These are phyloP conservation scores for Strongylocentrotus purpuratus DNA, from an alignment of 35 echinoderm and acorn worm species.

Conservation along the genomic window DNA sequence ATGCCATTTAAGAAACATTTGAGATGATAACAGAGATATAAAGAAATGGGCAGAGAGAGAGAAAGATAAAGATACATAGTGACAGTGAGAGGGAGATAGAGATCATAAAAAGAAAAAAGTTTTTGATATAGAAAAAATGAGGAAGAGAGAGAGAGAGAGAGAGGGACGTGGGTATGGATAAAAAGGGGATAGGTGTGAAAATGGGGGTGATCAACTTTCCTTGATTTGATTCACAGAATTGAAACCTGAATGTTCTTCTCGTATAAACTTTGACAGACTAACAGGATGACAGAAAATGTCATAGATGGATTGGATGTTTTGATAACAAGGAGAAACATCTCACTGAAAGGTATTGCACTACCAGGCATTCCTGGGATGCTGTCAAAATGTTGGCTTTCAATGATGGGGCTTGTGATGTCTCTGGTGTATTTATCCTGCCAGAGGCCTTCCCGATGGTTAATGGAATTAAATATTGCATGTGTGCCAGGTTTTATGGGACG, in stretches of 20 bases:
- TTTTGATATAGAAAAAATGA: not conserved
- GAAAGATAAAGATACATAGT: not conserved
- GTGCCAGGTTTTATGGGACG: not conserved
- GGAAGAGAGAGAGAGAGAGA: not conserved
- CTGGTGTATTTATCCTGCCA: not conserved
- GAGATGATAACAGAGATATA: not conserved
- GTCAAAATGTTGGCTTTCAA: conserved; percentile 3
- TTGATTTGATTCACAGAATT: not conserved
- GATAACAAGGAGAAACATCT: not conserved
- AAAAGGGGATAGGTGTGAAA: not conserved
- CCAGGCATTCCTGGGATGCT: not conserved
- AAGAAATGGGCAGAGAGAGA: not conserved
- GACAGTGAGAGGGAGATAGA: too few species aligned
- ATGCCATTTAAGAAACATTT: not conserved
- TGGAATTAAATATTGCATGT: conserved; percentile 19
- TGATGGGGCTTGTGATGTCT: conserved; percentile 9
- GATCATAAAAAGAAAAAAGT: too few species aligned
- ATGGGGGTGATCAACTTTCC: not conserved
- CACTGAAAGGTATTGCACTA: not conserved
- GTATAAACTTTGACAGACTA: not conserved
- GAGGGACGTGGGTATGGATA: not conserved
- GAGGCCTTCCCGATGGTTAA: not conserved
- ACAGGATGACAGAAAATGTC: not conserved
- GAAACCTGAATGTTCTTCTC: not conserved
- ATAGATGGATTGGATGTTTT: not conserved